Evolutionary conservation across 2,113 vertebrate genomes (phyloP).

Genomic region (Glaucomys volans): DNA sequence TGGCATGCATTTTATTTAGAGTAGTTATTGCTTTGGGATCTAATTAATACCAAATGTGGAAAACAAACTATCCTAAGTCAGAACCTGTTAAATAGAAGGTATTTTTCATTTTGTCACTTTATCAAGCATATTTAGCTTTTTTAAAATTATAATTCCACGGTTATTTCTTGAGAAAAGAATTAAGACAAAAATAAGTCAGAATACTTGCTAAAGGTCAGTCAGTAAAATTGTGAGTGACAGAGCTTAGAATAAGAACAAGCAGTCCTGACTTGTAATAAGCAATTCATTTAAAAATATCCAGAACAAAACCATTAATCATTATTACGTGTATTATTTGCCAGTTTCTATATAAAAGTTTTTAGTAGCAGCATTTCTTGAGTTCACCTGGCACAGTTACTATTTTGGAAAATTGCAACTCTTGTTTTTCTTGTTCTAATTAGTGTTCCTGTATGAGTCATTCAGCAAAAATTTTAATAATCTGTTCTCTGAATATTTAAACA

Average conservation of each 20-base stretch:
- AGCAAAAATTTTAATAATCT: slow-evolving; percentile 79
- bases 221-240: slow-evolving; percentile 65
- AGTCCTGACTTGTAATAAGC: not conserved
- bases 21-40: not conserved
- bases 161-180: slow-evolving; percentile 31
- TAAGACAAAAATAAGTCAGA: slow-evolving; percentile 38
- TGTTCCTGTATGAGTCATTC: slow-evolving; percentile 78
- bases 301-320: slow-evolving; percentile 78
- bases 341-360: slow-evolving; percentile 73
- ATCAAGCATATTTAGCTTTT: slow-evolving; percentile 8
- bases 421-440: slow-evolving; percentile 82
- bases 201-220: slow-evolving; percentile 37
- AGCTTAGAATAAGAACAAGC: slow-evolving; percentile 52
- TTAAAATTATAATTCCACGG: slow-evolving; percentile 41
- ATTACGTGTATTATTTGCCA: slow-evolving; percentile 74
- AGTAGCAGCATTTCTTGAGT: slow-evolving; percentile 70
- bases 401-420: slow-evolving; percentile 81
- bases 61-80: slow-evolving; percentile 20
- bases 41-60: slow-evolving; percentile 56
- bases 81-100: not conserved
- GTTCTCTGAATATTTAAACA: slow-evolving; percentile 75
- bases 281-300: slow-evolving; percentile 64
- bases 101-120: slow-evolving; percentile 50
- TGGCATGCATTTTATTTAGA: not conserved
- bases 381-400: slow-evolving; percentile 77